A percentile compares a stretch with the other conserved stretches of the same genome.
Evolutionary conservation across 2,797 vertebrate species (phyloP).

Genomic region (Balearica regulorum): DNA sequence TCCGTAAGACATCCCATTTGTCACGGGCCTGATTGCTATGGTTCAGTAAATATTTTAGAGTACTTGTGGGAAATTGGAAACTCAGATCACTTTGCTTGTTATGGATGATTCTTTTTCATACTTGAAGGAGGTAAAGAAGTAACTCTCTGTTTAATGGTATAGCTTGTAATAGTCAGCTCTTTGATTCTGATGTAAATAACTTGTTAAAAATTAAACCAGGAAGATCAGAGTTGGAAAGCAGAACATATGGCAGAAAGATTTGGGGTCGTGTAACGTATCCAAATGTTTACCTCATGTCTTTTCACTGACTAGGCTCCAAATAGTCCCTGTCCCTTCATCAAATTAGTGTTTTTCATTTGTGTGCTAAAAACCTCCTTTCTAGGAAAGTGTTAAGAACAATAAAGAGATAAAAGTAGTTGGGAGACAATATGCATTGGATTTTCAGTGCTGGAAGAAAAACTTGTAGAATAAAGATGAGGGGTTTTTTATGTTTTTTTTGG

Average conservation of each 20-base stretch:
- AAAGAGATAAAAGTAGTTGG: neutral
- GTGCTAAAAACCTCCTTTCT: neutral
- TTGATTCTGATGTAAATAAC: neutral
- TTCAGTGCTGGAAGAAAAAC: neutral
- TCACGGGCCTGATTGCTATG: fast-evolving
- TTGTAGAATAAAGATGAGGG: constrained; percentile 1
- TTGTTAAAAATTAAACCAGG: neutral
- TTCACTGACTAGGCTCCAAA: neutral
- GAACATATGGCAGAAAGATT: neutral
- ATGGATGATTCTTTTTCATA: neutral
- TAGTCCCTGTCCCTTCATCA: neutral
- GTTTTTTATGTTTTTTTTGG: neutral
- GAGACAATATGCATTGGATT: neutral
- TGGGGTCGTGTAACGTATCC: neutral
- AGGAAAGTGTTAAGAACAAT: neutral
- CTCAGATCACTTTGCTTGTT: neutral
- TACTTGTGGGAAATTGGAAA: neutral
- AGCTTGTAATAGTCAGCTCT: neutral
- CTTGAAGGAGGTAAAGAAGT: neutral
- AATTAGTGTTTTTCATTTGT: neutral
- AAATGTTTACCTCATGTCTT: neutral
- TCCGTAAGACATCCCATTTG: neutral
- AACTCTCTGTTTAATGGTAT: neutral
- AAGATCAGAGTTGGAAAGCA: neutral
- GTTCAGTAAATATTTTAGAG: neutral